Base-by-base conservation (phyloP, 2,113 vertebrate species). In the Orthonyx spaldingii region DNA sequence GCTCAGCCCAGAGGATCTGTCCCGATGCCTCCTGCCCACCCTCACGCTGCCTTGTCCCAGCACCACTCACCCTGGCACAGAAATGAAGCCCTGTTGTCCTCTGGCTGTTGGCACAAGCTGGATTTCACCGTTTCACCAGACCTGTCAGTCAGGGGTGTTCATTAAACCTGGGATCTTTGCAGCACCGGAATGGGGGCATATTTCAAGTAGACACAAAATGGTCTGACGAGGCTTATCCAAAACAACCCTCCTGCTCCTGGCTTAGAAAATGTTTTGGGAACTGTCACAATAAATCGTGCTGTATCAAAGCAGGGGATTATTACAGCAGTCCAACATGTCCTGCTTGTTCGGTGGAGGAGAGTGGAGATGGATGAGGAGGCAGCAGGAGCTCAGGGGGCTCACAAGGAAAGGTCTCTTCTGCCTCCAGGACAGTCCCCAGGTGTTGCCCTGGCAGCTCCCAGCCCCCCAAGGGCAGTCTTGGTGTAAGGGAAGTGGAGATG, bases 151-250 rank as follows among this genome's bases (percentile, higher is more conserved):
- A 21, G 1, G 0, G 5, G n/a, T 24, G 53, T 5, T 79, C 57
- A 17, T 52, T 47, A 22, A 9, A 8, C 44, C 21, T 1, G 19
- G 74, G 89, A 79, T 69, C 21, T 76, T 7, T 41, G 57, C 53
- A 23, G 6, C 21, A 0, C 30, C 0, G 8, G 21, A 22, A 33
- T 6, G 65, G 23, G 15, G 44, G 16, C 5, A 7, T 35, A 9
- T 64, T 83, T 92, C 59, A 65, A 9, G 17, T 0, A 46, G 71
- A 37, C 59, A 52, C 55, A 52, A 15, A 88, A 76, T 32, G 63
- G 7, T 41, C 57, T 72, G 64, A 69, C 0, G 2, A 85, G 80
- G 75, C n/a, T 87, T 52, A 46, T 72, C 91, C 68, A 6, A 59
- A 63, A 77, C 3, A 3, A 16, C 18, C 55, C 32, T 24, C 65